phyloP scores from a whole-genome alignment of 2,888 invertebrate genomes.

The Chrysodeixis includens region DNA sequence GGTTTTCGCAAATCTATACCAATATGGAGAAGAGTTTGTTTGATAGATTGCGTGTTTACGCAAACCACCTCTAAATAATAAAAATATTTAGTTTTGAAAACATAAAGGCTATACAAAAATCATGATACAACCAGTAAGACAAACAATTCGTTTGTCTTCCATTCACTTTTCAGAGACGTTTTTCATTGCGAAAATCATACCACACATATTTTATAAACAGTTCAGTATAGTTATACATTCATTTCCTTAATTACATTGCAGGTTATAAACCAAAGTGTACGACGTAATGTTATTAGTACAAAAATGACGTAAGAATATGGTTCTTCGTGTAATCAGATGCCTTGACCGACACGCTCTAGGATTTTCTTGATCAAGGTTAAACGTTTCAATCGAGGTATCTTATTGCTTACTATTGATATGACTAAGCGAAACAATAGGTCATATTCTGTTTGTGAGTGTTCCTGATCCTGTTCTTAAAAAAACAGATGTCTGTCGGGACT shows the following conservation, averaged over 20 bases:
- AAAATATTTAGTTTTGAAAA: too few species aligned
- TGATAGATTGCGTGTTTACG: background rate
- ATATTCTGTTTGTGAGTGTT: too few species aligned
- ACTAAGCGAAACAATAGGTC: background rate
- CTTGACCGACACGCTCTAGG: slow-evolving; percentile 39
- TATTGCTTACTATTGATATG: slow-evolving; percentile 9
- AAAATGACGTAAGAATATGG: slow-evolving; percentile 13
- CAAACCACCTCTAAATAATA: background rate
- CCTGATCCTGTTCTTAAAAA: too few species aligned
- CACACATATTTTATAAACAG: too few species aligned
- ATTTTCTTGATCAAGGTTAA: slow-evolving; percentile 40
- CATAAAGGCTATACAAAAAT: too few species aligned
- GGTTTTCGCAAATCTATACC: background rate
- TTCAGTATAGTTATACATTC: too few species aligned
- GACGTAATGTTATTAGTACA: slow-evolving; percentile 17
- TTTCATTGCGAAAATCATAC: too few species aligned
- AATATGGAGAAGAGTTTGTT: too few species aligned
- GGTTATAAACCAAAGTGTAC: background rate
- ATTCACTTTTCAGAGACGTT: too few species aligned
- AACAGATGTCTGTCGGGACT: too few species aligned
- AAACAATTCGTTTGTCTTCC: too few species aligned
- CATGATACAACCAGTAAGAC: too few species aligned
- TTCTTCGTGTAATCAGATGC: slow-evolving; percentile 22
- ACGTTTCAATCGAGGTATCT: slow-evolving; percentile 11
- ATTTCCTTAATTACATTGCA: background rate